These are phyloP conservation scores for Cherax destructor DNA, from an alignment of 1,140 invertebrate species.

Conservation along the genomic window DNA sequence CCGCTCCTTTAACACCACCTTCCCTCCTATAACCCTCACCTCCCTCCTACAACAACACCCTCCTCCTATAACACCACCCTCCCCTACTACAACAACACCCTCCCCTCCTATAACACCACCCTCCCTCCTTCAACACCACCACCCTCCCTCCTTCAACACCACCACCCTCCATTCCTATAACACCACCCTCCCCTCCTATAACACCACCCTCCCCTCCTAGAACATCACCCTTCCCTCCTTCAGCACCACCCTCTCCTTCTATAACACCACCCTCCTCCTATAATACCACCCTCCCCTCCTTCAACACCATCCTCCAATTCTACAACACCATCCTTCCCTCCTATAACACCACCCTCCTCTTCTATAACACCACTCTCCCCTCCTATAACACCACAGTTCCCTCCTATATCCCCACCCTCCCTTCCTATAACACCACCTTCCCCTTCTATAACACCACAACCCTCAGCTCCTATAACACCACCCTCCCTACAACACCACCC, in stretches of 20 bases:
- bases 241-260: no score
- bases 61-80: neutral
- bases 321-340: neutral
- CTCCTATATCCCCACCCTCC: no score
- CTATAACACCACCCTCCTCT: no score
- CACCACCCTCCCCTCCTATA: no score
- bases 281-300: no score
- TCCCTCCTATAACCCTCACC: neutral
- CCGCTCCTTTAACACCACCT: neutral
- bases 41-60: neutral
- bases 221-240: neutral
- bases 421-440: no score
- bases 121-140: neutral
- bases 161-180: neutral
- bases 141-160: neutral
- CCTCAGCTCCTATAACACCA: neutral
- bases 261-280: no score
- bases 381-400: no score
- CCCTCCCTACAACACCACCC: neutral
- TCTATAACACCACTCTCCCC: no score
- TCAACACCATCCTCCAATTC: neutral
- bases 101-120: neutral
- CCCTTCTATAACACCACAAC: no score
- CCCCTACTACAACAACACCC: no score
- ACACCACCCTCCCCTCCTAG: no score